phyloP scores from a whole-genome alignment of 2,113 vertebrate species.

The Myiopsitta monachus region DNA sequence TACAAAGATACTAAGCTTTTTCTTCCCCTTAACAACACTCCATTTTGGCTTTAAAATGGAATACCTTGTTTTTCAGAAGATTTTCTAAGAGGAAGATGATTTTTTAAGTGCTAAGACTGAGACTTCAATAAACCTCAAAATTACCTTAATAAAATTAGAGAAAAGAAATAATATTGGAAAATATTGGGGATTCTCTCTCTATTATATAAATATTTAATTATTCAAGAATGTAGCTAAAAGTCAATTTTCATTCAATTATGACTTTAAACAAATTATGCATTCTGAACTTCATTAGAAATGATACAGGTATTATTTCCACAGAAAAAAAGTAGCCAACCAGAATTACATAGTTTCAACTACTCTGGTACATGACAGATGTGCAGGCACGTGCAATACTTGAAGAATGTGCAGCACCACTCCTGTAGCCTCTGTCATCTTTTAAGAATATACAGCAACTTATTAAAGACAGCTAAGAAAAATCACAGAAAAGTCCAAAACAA shows the following conservation, averaged over 20 bases:
- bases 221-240: background rate
- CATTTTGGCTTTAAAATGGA: conserved; percentile 32
- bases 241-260: background rate
- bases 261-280: background rate
- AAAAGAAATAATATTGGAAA: background rate
- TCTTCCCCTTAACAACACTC: background rate
- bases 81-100: background rate
- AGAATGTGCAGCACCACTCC: background rate
- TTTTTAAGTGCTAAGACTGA: background rate
- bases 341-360: background rate
- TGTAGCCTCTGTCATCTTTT: background rate
- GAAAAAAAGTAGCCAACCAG: background rate
- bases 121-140: background rate
- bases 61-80: conserved; percentile 28
- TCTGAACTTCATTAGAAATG: background rate
- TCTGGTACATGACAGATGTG: background rate
- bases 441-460: background rate
- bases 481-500: background rate
- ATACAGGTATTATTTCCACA: background rate
- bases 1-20: conserved; percentile 56
- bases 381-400: background rate
- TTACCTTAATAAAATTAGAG: background rate
- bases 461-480: background rate
- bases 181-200: background rate
- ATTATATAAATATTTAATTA: background rate